Base-by-base conservation (phyloP, 1,140 invertebrate species). In the Epicauta chinensis region DNA sequence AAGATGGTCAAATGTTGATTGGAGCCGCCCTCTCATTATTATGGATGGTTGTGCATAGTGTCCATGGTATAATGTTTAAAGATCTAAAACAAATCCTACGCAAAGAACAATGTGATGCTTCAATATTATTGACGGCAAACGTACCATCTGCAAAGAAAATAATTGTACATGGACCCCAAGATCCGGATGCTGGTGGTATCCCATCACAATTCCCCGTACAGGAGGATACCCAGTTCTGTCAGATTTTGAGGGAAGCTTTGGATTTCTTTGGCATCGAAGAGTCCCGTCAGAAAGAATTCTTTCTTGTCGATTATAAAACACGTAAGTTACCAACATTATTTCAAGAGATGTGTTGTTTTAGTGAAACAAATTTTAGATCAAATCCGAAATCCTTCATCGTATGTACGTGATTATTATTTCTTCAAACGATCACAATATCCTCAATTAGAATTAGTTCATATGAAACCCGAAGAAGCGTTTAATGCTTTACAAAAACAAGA, bases 11-110 rank as follows among this genome's bases (percentile, higher is more conserved):
- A 64, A 89, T 92, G 61, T 67, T 77, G 37, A 95, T 99, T 50
- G 92, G 91, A 23, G 88, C 92, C 9, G 94, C 96, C 0, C 73
- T 99, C 1, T 94, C 93, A 0, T 82, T 99, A 46, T 72, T 98
- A 0, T 98, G 96, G 94, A 93, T 97, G 87, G 93, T 97, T 35
- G 93, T 97, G 1, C 89, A 91, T 56, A 93, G 91, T 68, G 95
- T 99, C 0, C 94, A 98, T 69, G 97, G 96, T 32, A 95, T 99
- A 50, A 97, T 97, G 84, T 98, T 99, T 63, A 99, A 99, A 75
- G 97, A 99, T 74, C 75, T 99, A 10, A 99, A 99, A 66, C 96
- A 99, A 76, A 98, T 97, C 52, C 73, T 99, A 50, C 81, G 97
- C 51, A 99, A 99, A 70, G 97, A 99, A 71, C 97, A 99, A 68